Evolutionary conservation across 2,113 vertebrate species (phyloP).

Genomic region (Tupaia chinensis): DNA sequence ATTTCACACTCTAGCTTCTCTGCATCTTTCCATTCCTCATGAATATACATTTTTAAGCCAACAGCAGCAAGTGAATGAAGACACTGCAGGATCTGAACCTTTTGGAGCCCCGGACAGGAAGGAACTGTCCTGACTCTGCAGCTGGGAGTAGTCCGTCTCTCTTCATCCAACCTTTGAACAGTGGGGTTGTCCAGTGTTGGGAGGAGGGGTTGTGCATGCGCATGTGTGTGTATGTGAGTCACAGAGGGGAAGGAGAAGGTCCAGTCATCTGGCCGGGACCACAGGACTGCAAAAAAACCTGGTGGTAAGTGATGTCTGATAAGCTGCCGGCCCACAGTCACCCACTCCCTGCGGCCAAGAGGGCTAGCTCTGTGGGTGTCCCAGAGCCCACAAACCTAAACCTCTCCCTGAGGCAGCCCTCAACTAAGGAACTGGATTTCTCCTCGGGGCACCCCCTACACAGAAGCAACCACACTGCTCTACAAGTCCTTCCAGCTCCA

Average conservation of each 20-base stretch:
- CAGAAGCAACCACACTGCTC: not conserved
- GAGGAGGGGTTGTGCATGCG: no score
- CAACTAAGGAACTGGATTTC: not conserved
- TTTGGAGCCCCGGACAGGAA: not conserved
- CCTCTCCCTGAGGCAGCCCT: not conserved
- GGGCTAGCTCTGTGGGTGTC: not conserved
- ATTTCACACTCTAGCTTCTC: not conserved
- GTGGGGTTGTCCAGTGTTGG: not conserved
- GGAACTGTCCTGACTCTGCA: not conserved
- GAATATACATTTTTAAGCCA: not conserved
- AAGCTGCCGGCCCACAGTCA: not conserved
- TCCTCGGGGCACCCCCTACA: not conserved
- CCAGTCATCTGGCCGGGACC: not conserved
- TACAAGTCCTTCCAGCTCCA: not conserved
- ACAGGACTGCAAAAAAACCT: constrained; percentile 46
- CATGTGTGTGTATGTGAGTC: not conserved
- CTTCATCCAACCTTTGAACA: not conserved
- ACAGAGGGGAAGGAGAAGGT: not conserved
- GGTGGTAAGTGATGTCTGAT: not conserved
- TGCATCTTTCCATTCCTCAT: not conserved
- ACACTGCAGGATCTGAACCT: not conserved
- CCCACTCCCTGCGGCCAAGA: not conserved
- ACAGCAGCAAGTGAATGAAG: not conserved
- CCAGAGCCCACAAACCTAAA: not conserved
- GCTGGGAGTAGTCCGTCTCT: not conserved